Percentiles rank a stretch among this genome's conserved stretches.
Conservation (phyloP, 2,888 invertebrate species). For the Deilephila porcellus region DNA sequence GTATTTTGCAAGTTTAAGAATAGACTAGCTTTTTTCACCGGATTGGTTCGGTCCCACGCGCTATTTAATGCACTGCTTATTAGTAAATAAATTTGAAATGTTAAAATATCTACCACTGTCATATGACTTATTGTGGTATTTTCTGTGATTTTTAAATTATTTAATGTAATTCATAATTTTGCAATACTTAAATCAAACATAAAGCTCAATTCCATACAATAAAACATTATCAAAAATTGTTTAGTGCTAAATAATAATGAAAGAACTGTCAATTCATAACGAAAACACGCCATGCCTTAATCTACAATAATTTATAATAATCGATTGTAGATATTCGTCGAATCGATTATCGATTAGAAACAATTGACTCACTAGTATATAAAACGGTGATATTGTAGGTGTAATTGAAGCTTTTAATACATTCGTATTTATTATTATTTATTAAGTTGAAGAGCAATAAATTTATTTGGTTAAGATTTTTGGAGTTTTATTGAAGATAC, state of each 20-base stretch:
- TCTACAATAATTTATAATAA: background rate
- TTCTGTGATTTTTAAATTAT: background rate
- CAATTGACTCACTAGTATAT: conserved; percentile 3
- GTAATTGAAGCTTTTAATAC: conserved; percentile 22
- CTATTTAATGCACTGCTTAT: conserved; percentile 7
- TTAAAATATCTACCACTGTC: background rate
- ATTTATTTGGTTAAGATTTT: conserved; percentile 33
- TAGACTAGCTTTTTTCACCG: conserved; percentile 1
- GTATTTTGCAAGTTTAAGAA: background rate
- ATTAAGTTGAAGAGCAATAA: conserved; percentile 46
- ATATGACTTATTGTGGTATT: background rate
- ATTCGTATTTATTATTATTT: conserved; percentile 40
- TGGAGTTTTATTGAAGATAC: background rate
- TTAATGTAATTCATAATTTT: background rate
- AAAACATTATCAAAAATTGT: background rate
- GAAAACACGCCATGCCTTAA: background rate
- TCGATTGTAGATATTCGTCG: background rate
- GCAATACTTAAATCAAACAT: too few relatives aligned
- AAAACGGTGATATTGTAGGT: conserved; percentile 19
- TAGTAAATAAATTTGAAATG: background rate
- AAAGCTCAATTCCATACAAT: too few relatives aligned
- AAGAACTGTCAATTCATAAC: background rate
- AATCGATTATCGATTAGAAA: conserved; percentile 10
- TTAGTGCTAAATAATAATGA: background rate
- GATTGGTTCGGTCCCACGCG: background rate